A percentile compares a stretch with the other conserved stretches of the same genome.
These are phyloP conservation scores for Chymomyza fuscimana DNA, from an alignment of 2,888 invertebrate species.

Conservation along the genomic window DNA sequence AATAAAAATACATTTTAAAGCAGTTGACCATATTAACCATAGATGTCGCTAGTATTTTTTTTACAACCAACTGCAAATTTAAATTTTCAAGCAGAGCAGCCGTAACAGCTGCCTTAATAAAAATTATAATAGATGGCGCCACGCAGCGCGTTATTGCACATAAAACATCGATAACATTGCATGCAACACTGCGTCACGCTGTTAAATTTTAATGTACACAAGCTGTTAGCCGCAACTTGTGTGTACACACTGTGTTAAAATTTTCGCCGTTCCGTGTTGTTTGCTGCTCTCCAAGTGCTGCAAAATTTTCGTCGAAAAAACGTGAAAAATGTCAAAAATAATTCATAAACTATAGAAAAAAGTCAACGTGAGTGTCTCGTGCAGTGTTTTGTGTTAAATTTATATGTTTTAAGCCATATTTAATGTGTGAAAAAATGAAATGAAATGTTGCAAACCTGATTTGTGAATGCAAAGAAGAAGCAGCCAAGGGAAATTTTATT, in stretches of 20 bases:
- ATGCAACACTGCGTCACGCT: not conserved
- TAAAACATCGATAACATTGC: not conserved
- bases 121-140: slow-evolving; percentile 44
- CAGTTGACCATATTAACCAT: no score
- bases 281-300: slow-evolving; percentile 28
- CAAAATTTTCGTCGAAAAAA: slow-evolving; percentile 50
- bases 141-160: slow-evolving; percentile 9
- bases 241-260: not conserved
- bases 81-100: no score
- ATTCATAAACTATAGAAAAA: slow-evolving; percentile 55
- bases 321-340: slow-evolving; percentile 56
- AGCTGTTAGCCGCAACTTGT: not conserved
- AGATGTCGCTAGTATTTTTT: no score
- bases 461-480: slow-evolving; percentile 54
- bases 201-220: not conserved
- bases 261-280: not conserved
- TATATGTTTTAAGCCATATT: slow-evolving; percentile 21
- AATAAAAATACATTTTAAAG: no score
- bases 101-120: no score
- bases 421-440: slow-evolving; percentile 47
- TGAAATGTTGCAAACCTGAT: slow-evolving; percentile 69
- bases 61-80: no score
- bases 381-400: slow-evolving; percentile 28
- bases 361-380: slow-evolving; percentile 36
- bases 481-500: slow-evolving; percentile 36